These are phyloP conservation scores for Trachelipus rathkii DNA, from an alignment of 1,140 invertebrate genomes.

Conservation along the genomic window DNA sequence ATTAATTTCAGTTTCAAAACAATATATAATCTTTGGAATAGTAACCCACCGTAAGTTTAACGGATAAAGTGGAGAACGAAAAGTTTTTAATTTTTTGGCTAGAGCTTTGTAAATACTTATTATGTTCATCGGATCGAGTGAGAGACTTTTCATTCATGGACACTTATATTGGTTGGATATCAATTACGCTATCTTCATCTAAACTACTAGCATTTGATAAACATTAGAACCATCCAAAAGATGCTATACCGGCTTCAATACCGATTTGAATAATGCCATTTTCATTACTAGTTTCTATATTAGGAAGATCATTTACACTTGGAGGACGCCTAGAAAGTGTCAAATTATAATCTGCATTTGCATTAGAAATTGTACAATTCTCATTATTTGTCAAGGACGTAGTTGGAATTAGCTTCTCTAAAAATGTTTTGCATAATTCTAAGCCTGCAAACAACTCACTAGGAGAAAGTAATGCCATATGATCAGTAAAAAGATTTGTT, in stretches of 20 bases:
- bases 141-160: too few species aligned
- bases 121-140: too few species aligned
- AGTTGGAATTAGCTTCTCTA: conserved; percentile 44
- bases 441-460: conserved; percentile 40
- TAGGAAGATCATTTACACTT: conserved; percentile 28
- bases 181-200: too few species aligned
- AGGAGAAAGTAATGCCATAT: conserved; percentile 31
- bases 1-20: too few species aligned
- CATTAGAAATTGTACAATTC: conserved; percentile 16
- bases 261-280: conserved; percentile 40
- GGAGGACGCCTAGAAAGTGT: conserved; percentile 13
- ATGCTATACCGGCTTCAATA: conserved; percentile 37
- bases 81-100: too few species aligned
- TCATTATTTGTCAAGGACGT: conserved; percentile 29
- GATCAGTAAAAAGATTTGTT: conserved; percentile 42
- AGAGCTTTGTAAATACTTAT: too few species aligned
- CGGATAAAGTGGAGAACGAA: too few species aligned
- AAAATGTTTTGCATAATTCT: conserved; percentile 39
- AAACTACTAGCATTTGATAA: too few species aligned
- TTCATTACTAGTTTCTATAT: conserved; percentile 10
- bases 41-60: too few species aligned
- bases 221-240: too few species aligned
- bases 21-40: too few species aligned
- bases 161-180: too few species aligned
- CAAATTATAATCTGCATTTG: conserved; percentile 23